Evolutionary conservation across 2,888 invertebrate genomes (phyloP).

Genomic region (Drosophila cyrtoloma): DNA sequence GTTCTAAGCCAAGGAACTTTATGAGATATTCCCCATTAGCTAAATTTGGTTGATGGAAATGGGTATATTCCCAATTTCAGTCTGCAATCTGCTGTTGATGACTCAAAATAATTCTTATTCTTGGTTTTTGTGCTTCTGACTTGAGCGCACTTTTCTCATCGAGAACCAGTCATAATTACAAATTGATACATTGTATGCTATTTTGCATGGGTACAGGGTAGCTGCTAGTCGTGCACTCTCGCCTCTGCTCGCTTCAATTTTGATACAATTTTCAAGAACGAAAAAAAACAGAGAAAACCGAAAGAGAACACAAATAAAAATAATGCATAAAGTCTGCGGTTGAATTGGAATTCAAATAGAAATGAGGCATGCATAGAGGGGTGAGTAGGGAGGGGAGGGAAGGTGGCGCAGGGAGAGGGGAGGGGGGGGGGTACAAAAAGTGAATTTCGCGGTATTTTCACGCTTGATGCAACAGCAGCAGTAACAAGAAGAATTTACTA

Average conservation of each 20-base stretch:
- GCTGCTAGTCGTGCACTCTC: background rate
- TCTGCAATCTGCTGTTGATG: background rate
- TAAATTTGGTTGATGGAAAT: too few relatives aligned
- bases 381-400: background rate
- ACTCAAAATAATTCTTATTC: background rate
- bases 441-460: conserved; percentile 84
- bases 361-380: background rate
- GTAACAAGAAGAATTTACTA: conserved; percentile 1
- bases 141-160: background rate
- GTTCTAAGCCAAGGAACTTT: too few relatives aligned
- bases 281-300: background rate
- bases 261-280: conserved; percentile 42
- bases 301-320: conserved; percentile 9
- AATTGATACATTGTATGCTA: background rate
- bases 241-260: conserved; percentile 68
- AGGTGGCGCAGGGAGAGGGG: background rate
- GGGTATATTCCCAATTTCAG: background rate
- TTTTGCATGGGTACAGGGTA: background rate
- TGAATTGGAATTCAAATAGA: conserved; percentile 24
- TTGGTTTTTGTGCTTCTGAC: background rate
- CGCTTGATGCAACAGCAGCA: conserved; percentile 71
- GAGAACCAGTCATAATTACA: background rate
- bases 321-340: conserved; percentile 25
- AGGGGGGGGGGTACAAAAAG: conserved; percentile 25
- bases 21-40: too few relatives aligned